Conservation (phyloP, 1,140 invertebrate genomes). For the Littorina saxatilis region DNA sequence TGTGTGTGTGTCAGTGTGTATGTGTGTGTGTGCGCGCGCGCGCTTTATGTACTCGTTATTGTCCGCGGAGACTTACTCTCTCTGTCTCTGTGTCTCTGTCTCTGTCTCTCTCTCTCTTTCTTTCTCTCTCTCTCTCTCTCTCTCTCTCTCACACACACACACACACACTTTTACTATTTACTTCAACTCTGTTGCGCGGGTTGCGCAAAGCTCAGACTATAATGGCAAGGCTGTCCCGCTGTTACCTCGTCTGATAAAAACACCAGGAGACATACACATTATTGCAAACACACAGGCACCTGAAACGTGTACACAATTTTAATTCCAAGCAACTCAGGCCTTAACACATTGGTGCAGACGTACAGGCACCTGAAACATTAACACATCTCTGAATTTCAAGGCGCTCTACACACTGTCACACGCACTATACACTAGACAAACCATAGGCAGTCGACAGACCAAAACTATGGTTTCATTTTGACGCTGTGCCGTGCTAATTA, state of each 20-base stretch:
- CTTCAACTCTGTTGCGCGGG: not conserved
- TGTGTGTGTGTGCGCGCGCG: no score
- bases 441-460: no score
- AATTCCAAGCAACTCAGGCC: no score
- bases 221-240: not conserved
- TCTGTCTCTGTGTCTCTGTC: not conserved
- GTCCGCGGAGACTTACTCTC: not conserved
- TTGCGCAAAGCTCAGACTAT: not conserved
- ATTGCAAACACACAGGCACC: not conserved
- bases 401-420: no score
- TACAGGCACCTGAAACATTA: not conserved
- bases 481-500: no score
- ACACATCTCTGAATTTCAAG: not conserved
- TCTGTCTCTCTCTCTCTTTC: not conserved
- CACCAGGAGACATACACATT: not conserved
- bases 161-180: not conserved
- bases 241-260: not conserved
- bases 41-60: no score
- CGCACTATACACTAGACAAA: no score
- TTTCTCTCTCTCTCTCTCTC: not conserved
- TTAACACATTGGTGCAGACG: not conserved
- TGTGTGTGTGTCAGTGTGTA: no score
- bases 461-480: no score
- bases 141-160: constrained; percentile 9
- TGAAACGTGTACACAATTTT: no score